A percentile compares a stretch with the other conserved stretches of the same genome.
phyloP scores from a whole-genome alignment of 2,113 vertebrate genomes.

The Nettapus auritus region DNA sequence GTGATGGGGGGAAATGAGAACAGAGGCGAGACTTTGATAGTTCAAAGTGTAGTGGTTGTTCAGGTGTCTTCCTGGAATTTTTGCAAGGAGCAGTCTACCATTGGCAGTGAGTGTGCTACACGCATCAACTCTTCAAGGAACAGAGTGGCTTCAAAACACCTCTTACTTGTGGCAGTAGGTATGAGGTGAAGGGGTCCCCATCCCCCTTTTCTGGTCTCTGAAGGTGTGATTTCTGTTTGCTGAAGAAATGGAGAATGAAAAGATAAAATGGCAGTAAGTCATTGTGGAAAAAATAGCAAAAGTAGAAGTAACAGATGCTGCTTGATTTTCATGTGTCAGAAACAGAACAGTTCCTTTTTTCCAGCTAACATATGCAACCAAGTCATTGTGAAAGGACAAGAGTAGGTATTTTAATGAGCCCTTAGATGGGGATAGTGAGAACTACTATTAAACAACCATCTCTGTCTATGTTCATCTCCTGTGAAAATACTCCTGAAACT shows the following conservation, averaged over 20 bases:
- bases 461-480: neutral
- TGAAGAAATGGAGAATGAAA: neutral
- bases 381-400: neutral
- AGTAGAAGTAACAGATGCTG: neutral
- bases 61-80: slow-evolving; percentile 3
- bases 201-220: neutral
- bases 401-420: neutral
- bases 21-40: slow-evolving; percentile 28
- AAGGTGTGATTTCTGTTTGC: neutral
- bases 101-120: neutral
- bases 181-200: neutral
- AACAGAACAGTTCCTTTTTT: slow-evolving; percentile 5
- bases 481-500: neutral
- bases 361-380: neutral
- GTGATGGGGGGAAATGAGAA: slow-evolving; percentile 25
- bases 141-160: neutral
- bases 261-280: neutral
- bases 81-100: neutral
- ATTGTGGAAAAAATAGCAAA: neutral
- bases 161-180: neutral
- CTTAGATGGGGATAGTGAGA: neutral
- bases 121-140: neutral
- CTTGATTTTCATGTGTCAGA: slow-evolving; percentile 16
- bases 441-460: neutral
- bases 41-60: slow-evolving; percentile 7